Percentiles rank a stretch among this genome's conserved stretches.
Conservation (phyloP, 1,140 invertebrate species). For the Drosophila kepulauana region DNA sequence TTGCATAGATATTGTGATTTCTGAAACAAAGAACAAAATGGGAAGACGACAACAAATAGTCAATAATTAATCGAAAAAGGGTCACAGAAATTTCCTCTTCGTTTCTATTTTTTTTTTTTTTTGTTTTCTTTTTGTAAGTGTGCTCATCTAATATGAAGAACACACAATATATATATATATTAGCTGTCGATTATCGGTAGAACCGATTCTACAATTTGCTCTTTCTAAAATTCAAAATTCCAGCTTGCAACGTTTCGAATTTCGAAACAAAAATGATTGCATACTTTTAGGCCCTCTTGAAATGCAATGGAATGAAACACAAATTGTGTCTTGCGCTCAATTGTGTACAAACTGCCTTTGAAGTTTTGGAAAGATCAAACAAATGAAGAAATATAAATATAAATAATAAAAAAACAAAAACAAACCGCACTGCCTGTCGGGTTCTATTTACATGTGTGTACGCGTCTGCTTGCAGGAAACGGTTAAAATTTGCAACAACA, state of each 20-base stretch:
- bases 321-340: not conserved
- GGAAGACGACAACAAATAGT: slow-evolving; percentile 48
- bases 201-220: slow-evolving; percentile 26
- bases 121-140: slow-evolving; percentile 21
- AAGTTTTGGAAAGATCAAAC: slow-evolving; percentile 8
- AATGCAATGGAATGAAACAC: not conserved
- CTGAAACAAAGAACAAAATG: slow-evolving; percentile 20
- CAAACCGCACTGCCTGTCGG: slow-evolving; percentile 68
- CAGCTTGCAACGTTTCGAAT: not conserved
- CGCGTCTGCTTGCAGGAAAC: slow-evolving; percentile 30
- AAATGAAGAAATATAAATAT: slow-evolving; percentile 11
- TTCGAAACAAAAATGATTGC: not conserved
- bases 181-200: slow-evolving; percentile 41
- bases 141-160: slow-evolving; percentile 30
- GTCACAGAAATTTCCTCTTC: slow-evolving; percentile 40
- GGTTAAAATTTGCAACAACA: not conserved
- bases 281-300: not conserved
- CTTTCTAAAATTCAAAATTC: slow-evolving; percentile 3
- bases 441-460: slow-evolving; percentile 58
- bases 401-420: slow-evolving; percentile 31
- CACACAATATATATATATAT: slow-evolving; percentile 26
- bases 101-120: too few relatives aligned
- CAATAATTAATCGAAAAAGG: slow-evolving; percentile 47
- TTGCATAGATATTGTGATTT: slow-evolving; percentile 79
- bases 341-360: not conserved